These are phyloP conservation scores for Ascidia mentula DNA, from an alignment of 23 tunicate genomes.

Conservation along the genomic window DNA sequence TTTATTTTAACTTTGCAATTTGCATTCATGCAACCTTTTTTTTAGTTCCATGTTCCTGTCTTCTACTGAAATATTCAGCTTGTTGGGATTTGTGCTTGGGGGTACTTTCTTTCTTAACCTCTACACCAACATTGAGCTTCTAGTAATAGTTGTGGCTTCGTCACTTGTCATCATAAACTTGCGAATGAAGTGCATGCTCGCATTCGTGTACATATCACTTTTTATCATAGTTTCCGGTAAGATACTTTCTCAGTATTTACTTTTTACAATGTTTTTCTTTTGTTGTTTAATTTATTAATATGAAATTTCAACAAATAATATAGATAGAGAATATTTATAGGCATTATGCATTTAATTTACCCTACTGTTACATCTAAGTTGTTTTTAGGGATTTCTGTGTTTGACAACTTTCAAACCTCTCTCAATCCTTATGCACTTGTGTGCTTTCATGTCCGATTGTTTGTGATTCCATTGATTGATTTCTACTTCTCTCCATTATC, in stretches of 20 bases:
- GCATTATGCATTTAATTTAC: too few relatives aligned
- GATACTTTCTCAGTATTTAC: background rate
- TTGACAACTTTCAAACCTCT: conserved; percentile 31
- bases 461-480: conserved; percentile 25
- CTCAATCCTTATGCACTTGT: conserved; percentile 35
- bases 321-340: too few relatives aligned
- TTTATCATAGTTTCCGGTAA: conserved; percentile 46
- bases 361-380: too few relatives aligned
- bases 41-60: conserved; percentile 37
- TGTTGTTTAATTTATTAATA: background rate
- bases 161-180: conserved; percentile 37
- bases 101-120: conserved; percentile 41
- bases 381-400: conserved; percentile 58
- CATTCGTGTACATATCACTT: conserved; percentile 31
- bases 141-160: conserved; percentile 36
- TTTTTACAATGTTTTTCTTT: background rate
- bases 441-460: conserved; percentile 37
- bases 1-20: background rate
- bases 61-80: conserved; percentile 21
- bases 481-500: conserved; percentile 65
- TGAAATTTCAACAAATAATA: too few relatives aligned
- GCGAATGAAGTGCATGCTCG: conserved; percentile 64
- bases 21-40: background rate
- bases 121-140: conserved; percentile 23
- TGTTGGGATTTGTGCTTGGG: conserved; percentile 32